Conservation (phyloP, 2,888 invertebrate species). For the Leptogaster cylindrica region DNA sequence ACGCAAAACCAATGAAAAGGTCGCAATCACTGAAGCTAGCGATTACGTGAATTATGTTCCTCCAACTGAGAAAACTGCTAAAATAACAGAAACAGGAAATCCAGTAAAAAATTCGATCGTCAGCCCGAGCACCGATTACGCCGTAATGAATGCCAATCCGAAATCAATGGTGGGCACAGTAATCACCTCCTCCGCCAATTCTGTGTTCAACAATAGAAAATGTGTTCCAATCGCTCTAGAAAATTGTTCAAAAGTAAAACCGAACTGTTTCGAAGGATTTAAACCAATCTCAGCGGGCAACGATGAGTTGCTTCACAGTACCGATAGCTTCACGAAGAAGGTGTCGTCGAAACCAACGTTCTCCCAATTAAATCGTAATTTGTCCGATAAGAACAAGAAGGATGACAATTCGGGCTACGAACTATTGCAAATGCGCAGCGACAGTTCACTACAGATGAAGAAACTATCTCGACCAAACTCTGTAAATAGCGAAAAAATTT, state of each 20-base stretch:
- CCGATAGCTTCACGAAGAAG: slow-evolving; percentile 40
- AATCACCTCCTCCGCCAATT: slow-evolving; percentile 1
- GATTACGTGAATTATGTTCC: slow-evolving; percentile 42
- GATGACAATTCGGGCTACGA: slow-evolving; percentile 54
- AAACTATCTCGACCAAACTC: slow-evolving; percentile 58
- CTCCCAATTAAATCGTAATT: slow-evolving; percentile 49
- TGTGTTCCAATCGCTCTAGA: slow-evolving; percentile 34
- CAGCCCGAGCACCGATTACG: slow-evolving; percentile 59
- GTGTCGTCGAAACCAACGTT: slow-evolving; percentile 45
- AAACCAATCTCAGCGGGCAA: slow-evolving; percentile 47
- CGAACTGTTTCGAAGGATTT: slow-evolving; percentile 45
- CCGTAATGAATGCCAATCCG: slow-evolving; percentile 60
- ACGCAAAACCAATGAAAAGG: background rate
- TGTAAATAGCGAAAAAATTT: slow-evolving; percentile 57
- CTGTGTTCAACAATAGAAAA: slow-evolving; percentile 11
- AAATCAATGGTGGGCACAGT: slow-evolving; percentile 33
- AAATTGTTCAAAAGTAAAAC: slow-evolving; percentile 27
- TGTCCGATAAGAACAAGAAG: slow-evolving; percentile 44
- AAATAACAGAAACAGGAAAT: slow-evolving; percentile 42
- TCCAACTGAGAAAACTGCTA: background rate
- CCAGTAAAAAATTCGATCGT: background rate
- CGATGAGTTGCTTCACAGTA: slow-evolving; percentile 43
- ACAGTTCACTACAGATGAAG: slow-evolving; percentile 52
- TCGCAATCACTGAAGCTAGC: background rate
- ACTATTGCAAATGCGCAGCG: slow-evolving; percentile 57